Percentiles rank a stretch among this genome's conserved stretches.
Conservation (phyloP, 2,888 invertebrate genomes). For the Pollenia griseotomentosa region DNA sequence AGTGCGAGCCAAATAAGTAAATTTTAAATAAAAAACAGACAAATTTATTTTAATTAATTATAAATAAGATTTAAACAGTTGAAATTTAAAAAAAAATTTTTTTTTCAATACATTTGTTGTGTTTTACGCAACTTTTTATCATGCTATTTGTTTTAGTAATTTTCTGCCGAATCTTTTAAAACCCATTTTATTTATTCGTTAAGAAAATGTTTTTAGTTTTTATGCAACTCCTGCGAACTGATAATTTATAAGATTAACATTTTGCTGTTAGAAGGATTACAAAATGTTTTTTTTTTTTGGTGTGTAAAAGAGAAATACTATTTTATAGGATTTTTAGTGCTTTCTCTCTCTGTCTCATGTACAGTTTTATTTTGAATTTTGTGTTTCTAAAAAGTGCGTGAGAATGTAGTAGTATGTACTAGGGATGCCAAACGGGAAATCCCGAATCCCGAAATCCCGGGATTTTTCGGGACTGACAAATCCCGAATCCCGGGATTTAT, state of each 20-base stretch:
- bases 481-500: too few species aligned
- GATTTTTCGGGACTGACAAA: too few species aligned
- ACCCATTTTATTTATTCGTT: not conserved
- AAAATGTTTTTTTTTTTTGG: too few species aligned
- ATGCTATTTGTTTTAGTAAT: slow-evolving; percentile 7
- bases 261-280: not conserved
- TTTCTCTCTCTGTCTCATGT: too few species aligned
- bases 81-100: not conserved
- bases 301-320: too few species aligned
- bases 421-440: too few species aligned
- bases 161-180: slow-evolving; percentile 4
- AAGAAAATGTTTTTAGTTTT: slow-evolving; percentile 6
- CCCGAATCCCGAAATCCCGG: too few species aligned
- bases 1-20: too few species aligned
- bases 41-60: slow-evolving; percentile 48
- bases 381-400: not conserved
- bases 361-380: not conserved
- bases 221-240: not conserved
- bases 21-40: too few species aligned
- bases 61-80: slow-evolving; percentile 23
- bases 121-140: not conserved
- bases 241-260: slow-evolving; percentile 40
- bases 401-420: too few species aligned
- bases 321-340: too few species aligned
- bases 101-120: not conserved